phyloP scores from a whole-genome alignment of 53 echinoderm and acorn worm genomes.

The Patiria pectinifera region DNA sequence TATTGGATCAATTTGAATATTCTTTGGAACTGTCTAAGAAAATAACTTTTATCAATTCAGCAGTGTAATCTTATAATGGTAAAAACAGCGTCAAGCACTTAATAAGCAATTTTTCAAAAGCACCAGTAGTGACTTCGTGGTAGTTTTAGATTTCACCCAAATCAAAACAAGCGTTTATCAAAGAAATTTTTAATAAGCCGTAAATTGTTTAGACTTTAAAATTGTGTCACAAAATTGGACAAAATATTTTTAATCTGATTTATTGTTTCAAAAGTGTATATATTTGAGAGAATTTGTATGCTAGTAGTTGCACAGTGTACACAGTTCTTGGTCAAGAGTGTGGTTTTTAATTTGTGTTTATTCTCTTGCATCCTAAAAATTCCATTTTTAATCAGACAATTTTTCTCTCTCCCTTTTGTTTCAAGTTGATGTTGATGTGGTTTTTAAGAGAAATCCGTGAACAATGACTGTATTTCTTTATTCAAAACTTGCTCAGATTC shows the following conservation, averaged over 20 bases:
- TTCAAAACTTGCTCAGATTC: background rate
- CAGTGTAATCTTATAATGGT: background rate
- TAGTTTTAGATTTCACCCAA: background rate
- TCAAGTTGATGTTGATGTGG: background rate
- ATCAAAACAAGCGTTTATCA: background rate
- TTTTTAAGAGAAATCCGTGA: background rate
- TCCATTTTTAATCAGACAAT: background rate
- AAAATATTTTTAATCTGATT: background rate
- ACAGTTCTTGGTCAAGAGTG: background rate
- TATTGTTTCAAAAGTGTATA: constrained; percentile 38
- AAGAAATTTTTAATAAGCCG: background rate
- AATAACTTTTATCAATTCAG: background rate
- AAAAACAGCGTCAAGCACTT: background rate
- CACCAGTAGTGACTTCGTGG: background rate
- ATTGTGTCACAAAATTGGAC: background rate
- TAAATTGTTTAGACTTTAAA: background rate
- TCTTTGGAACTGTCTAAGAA: background rate
- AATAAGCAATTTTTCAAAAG: background rate
- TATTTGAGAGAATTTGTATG: constrained; percentile 19
- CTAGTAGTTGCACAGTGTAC: constrained; percentile 1
- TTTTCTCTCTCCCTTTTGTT: background rate
- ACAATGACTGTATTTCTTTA: constrained; percentile 1
- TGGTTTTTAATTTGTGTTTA: background rate
- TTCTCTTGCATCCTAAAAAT: background rate
- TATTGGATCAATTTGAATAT: background rate